Conservation (phyloP, 2,113 vertebrate genomes). For the Hyaena hyaena region DNA sequence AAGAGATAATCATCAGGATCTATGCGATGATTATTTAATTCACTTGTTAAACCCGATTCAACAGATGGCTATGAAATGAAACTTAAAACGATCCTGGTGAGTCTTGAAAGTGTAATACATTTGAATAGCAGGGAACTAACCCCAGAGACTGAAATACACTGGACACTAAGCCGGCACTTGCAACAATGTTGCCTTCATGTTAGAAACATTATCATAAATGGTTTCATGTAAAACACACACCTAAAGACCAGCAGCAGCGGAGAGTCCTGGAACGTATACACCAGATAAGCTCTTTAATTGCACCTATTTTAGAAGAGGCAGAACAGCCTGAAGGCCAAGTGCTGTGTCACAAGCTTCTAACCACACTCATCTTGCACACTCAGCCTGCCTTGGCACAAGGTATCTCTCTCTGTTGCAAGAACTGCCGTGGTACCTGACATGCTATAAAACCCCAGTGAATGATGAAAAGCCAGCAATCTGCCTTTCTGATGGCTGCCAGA, state of each 20-base stretch:
- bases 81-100: conserved; percentile 67
- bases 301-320: conserved; percentile 61
- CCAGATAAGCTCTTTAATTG: conserved; percentile 60
- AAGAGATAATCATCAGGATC: background rate
- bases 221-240: conserved; percentile 75
- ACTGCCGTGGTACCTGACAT: background rate
- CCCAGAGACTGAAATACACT: conserved; percentile 59
- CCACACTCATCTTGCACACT: conserved; percentile 28
- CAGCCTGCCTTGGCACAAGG: background rate
- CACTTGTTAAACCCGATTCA: conserved; percentile 50
- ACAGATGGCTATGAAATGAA: conserved; percentile 59
- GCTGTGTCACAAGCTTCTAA: conserved; percentile 37
- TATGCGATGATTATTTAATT: conserved; percentile 68
- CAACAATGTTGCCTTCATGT: conserved; percentile 67
- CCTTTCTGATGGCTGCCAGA: background rate
- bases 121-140: conserved; percentile 67
- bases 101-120: conserved; percentile 75
- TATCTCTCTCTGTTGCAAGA: background rate
- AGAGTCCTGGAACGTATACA: conserved; percentile 52
- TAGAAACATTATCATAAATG: conserved; percentile 72
- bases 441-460: background rate
- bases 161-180: conserved; percentile 55
- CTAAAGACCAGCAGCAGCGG: conserved; percentile 62
- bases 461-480: background rate
- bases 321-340: conserved; percentile 42